Conservation (phyloP, 1,140 invertebrate species). For the Dreissena polymorpha region DNA sequence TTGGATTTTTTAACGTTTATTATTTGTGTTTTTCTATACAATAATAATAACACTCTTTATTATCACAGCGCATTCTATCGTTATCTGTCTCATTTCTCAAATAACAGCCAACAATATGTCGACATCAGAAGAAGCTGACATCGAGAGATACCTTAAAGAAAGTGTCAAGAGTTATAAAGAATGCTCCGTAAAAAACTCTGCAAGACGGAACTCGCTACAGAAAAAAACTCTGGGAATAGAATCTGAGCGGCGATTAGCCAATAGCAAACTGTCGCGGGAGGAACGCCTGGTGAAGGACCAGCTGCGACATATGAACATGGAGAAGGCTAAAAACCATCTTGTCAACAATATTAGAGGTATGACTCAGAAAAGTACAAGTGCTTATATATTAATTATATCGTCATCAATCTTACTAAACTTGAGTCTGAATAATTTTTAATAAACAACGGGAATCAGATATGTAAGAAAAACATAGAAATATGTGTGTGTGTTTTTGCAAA, state of each 20-base stretch:
- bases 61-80: too few species aligned
- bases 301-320: slow-evolving; percentile 62
- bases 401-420: too few species aligned
- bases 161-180: slow-evolving; percentile 64
- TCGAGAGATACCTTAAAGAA: slow-evolving; percentile 66
- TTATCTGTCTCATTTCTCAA: too few species aligned
- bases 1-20: too few species aligned
- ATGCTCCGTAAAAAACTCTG: slow-evolving; percentile 64
- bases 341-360: slow-evolving; percentile 57
- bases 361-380: not conserved
- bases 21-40: too few species aligned
- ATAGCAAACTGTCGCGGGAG: slow-evolving; percentile 56
- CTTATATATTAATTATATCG: too few species aligned
- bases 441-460: too few species aligned
- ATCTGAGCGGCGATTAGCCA: slow-evolving; percentile 59
- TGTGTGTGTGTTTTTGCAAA: too few species aligned
- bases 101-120: too few species aligned
- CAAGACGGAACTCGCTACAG: slow-evolving; percentile 64
- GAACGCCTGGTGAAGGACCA: slow-evolving; percentile 63
- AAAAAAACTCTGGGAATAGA: slow-evolving; percentile 67
- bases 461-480: too few species aligned
- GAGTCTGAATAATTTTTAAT: too few species aligned
- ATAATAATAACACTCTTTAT: too few species aligned
- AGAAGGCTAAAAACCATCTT: slow-evolving; percentile 56
- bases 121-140: slow-evolving; percentile 23